Base-by-base conservation (phyloP, 2,113 vertebrate species). In the Kryptolebias marmoratus region DNA sequence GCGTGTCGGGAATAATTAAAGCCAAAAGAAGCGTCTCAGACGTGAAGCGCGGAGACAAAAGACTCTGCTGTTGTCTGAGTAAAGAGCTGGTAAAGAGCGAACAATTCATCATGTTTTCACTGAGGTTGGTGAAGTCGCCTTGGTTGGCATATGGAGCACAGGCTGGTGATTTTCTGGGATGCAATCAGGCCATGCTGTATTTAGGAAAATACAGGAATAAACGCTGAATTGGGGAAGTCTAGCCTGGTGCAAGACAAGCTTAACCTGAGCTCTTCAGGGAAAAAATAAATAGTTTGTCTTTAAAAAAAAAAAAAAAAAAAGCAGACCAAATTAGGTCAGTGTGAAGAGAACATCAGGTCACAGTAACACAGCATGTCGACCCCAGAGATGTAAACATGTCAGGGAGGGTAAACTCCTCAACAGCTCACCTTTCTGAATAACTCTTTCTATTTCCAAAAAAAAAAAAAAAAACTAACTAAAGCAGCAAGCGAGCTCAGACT, bases 301-400 rank as follows among this genome's bases (percentile, higher is more conserved):
- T 6, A 13, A 1, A 10, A 55, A 39, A 18, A 64, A 53, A 55
- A 59, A 18, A 47, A 68, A 67, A 66, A 62, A 65, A 71, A 58
- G 69, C 62, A 65, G 63, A 66, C 66, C 64, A 84, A 79, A 71
- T 3, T 10, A 5, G 67, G 77, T 82, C 82, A 75, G 63, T 47
- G 66, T 71, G 67, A 79, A 30, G 53, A 53, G 61, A 32, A 67
- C 42, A 65, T 28, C 36, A 55, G 77, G 81, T 75, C 73, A 79
- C 66, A 75, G 32, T 39, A 57, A 56, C 69, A 50, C 64, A 14
- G 56, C 11, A 3, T 8, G 55, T 61, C 11, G n/a, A 48, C 77
- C 47, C 47, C 0, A 49, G 77, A 74, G 65, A 71, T 16, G 45
- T 54, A 79, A 86, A 89, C 77, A 71, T 73, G 85, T 77, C 82